phyloP scores from a whole-genome alignment of 2,113 vertebrate genomes.

The Bucco capensis region DNA sequence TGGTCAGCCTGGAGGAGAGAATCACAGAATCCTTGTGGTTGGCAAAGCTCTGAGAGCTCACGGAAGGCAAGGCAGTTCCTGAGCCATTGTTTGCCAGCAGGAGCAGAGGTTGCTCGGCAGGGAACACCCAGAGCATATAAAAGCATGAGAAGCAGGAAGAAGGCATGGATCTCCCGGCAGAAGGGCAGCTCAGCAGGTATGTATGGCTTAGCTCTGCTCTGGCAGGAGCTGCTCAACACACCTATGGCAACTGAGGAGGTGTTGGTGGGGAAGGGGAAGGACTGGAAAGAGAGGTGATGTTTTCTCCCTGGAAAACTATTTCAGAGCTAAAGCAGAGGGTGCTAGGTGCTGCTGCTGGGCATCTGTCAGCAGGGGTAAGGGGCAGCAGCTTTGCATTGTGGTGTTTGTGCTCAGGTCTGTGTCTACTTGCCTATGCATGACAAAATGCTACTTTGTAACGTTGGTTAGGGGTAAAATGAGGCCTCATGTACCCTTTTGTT shows the following conservation, averaged over 20 bases:
- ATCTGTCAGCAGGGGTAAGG: background rate
- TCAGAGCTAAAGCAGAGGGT: background rate
- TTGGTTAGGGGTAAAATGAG: background rate
- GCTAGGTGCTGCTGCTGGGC: background rate
- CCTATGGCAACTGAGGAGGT: background rate
- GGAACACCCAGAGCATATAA: background rate
- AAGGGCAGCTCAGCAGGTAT: rapidly evolving
- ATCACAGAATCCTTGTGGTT: no score
- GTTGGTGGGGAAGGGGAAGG: background rate
- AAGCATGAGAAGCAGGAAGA: background rate
- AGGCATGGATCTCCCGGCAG: rapidly evolving
- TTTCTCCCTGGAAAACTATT: background rate
- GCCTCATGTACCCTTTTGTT: background rate
- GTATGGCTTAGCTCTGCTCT: background rate
- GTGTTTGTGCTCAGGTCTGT: rapidly evolving
- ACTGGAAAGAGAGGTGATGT: background rate
- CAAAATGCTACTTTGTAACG: background rate
- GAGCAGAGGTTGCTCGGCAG: background rate
- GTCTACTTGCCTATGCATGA: no score
- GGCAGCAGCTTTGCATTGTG: background rate
- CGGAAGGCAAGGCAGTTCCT: background rate
- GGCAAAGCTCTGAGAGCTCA: no score
- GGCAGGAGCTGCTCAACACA: rapidly evolving
- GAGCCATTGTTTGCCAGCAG: background rate
- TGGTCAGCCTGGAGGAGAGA: no score